Base-by-base conservation (phyloP, 2,888 invertebrate genomes). In the Drosophila borealis region DNA sequence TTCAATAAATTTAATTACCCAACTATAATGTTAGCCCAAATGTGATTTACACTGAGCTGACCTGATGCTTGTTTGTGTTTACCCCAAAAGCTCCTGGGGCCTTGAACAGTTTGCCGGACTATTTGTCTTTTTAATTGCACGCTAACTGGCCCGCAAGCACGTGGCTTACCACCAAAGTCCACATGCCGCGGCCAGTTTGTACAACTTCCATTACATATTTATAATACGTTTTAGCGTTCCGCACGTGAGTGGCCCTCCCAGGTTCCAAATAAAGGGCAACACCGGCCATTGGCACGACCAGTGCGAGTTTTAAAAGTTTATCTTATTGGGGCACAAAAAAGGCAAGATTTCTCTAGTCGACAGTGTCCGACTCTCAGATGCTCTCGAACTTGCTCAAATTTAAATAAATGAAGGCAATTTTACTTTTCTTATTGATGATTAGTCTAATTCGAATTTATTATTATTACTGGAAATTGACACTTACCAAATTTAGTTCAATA, bases 1-100 rank as follows among this genome's bases (percentile, higher is more conserved):
- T 83, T 83, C 73, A 81, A 83, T 87, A 78, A 81, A 81, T 87
- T 74, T 72, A 84, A 87, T 83, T 84, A 84, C 57, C 54, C 61
- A 57, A 56, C 76, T 53, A 64, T 55, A 72, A 67, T 75, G 72
- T 56, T 51, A 25, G 45, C 61, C 60, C 69, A 62, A 67, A 71
- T 69, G 63, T 57, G 63, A 60, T 55, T 71, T 65, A 25, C 29
- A 37, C 37, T 33, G 25, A n/a, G 29, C 45, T 54, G 34, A 33
- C 36, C 33, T 46, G 34, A 14, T 21, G 54, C 50, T 51, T 62
- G 62, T 46, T 14, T 51, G 49, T n/a, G 29, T 42, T 63, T 46
- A 25, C 36, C 54, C 33, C 34, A n/a, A 39, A 44, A 4, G 14
- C 19, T 17, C 51, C 39, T 14, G 60, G 29, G 17, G 51, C 41